Percentiles rank a stretch among this genome's conserved stretches.
Evolutionary conservation across 2,113 vertebrate genomes (phyloP).

Genomic region (Forbesichthys papilliferus): DNA sequence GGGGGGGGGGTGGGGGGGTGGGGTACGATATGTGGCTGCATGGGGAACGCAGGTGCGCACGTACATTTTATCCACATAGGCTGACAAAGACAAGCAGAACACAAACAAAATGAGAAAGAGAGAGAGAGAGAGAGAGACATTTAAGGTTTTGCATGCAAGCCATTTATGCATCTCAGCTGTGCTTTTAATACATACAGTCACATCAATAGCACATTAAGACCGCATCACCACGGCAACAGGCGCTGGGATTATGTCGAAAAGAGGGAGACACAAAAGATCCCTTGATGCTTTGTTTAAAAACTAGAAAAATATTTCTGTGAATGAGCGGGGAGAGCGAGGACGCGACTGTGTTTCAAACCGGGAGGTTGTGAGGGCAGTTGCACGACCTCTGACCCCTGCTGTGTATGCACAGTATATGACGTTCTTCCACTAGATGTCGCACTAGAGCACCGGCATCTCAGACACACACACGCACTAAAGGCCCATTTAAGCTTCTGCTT

Average conservation of each 20-base stretch:
- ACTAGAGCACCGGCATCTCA: too few relatives aligned
- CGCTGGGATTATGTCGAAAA: conserved; percentile 59
- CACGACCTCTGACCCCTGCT: neutral
- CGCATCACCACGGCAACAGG: conserved; percentile 71
- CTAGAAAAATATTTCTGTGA: conserved; percentile 11
- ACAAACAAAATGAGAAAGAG: neutral
- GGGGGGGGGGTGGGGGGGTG: conserved; percentile 39
- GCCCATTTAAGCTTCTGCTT: too few relatives aligned
- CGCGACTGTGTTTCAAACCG: neutral
- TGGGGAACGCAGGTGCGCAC: neutral
- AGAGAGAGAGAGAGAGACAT: conserved; percentile 1
- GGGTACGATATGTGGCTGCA: conserved; percentile 48
- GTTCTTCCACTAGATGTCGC: too few relatives aligned
- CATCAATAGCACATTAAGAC: conserved; percentile 67
- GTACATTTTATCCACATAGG: neutral
- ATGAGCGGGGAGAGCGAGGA: neutral
- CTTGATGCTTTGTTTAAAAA: conserved; percentile 50
- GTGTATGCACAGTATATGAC: too few relatives aligned
- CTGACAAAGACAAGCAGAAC: neutral
- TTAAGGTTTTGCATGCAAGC: conserved; percentile 44
- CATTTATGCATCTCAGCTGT: conserved; percentile 26
- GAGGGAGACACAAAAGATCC: conserved; percentile 42
- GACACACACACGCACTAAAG: too few relatives aligned
- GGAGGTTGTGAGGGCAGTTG: neutral
- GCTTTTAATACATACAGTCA: conserved; percentile 61